A percentile compares a stretch with the other conserved stretches of the same genome.
Conservation (phyloP, 2,888 invertebrate genomes). For the Oligia latruncula region DNA sequence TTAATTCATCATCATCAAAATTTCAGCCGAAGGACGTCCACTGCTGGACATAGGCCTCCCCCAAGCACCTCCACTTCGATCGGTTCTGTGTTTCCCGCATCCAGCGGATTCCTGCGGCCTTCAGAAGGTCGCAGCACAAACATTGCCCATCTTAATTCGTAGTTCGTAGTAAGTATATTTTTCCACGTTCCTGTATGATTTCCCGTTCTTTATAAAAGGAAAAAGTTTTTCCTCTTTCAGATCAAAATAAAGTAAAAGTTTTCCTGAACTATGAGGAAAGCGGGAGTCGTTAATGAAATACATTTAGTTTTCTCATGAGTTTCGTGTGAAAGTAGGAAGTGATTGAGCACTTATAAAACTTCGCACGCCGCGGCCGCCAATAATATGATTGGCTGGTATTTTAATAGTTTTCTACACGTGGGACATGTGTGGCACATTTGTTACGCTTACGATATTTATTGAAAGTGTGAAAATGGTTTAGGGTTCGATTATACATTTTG, state of each 20-base stretch:
- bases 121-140: no score
- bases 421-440: constrained; percentile 1
- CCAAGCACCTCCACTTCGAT: no score
- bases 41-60: no score
- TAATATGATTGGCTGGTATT: constrained; percentile 39
- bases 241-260: constrained; percentile 10
- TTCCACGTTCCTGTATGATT: background rate
- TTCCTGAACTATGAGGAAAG: constrained; percentile 27
- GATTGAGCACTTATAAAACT: constrained; percentile 54
- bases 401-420: constrained; percentile 48
- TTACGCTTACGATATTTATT: background rate
- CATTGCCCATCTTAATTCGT: no score
- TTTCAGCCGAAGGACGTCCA: background rate
- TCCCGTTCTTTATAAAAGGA: background rate
- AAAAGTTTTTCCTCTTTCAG: constrained; percentile 18
- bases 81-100: no score
- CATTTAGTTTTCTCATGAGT: constrained; percentile 44
- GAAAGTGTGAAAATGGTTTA: background rate
- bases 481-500: background rate
- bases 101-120: no score
- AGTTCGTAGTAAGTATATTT: background rate
- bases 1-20: background rate
- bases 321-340: constrained; percentile 52
- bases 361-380: constrained; percentile 28
- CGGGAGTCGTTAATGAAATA: constrained; percentile 12